Percentiles rank a stretch among this genome's conserved stretches.
Conservation (phyloP, 2,888 invertebrate species). For the Allolobophora icterica region DNA sequence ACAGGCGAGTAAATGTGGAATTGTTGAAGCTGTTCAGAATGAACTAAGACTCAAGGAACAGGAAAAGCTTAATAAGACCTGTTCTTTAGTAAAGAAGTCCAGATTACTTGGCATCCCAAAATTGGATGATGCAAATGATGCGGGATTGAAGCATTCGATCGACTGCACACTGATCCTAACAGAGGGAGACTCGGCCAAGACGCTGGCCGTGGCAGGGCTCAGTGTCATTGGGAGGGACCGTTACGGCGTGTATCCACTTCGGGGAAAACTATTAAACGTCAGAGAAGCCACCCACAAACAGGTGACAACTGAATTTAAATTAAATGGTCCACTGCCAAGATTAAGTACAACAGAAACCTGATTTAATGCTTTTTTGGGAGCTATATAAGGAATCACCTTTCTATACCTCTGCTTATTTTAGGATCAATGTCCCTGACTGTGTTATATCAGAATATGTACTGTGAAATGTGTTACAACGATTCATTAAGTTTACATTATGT, state of each 20-base stretch:
- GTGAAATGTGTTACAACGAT: too few species aligned
- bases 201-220: conserved; percentile 93
- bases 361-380: background rate
- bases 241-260: conserved; percentile 94
- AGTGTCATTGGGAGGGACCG: conserved; percentile 87
- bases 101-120: conserved; percentile 91
- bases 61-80: conserved; percentile 83
- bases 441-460: too few species aligned
- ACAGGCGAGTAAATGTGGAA: conserved; percentile 79
- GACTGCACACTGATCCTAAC: conserved; percentile 95
- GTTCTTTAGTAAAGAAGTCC: conserved; percentile 81
- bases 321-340: background rate
- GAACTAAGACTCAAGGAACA: conserved; percentile 92
- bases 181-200: conserved; percentile 99
- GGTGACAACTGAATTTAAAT: conserved; percentile 56
- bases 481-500: too few species aligned
- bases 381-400: too few species aligned
- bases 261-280: conserved; percentile 94
- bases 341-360: background rate
- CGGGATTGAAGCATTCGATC: conserved; percentile 83
- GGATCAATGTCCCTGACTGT: too few species aligned
- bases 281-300: conserved; percentile 95
- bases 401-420: too few species aligned
- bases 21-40: conserved; percentile 91
- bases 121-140: conserved; percentile 96